Base-by-base conservation (phyloP, 2,113 vertebrate species). In the Speoplatyrhinus poulsoni region DNA sequence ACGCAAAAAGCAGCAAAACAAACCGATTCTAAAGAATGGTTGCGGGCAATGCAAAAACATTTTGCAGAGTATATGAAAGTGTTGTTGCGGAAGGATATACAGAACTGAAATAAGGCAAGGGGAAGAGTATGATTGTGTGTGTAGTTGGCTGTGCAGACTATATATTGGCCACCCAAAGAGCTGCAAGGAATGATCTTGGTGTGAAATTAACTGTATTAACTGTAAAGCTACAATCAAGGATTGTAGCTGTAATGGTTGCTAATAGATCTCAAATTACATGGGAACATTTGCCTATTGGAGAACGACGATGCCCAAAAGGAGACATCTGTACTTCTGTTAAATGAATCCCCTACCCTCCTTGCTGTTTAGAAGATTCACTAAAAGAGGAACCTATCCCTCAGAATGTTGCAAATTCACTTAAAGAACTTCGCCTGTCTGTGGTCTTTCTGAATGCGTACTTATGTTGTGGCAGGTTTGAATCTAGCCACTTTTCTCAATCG, bases 21-120 rank as follows among this genome's bases (percentile, higher is more conserved):
- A 15, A 11, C 50, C 3, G 12, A 26, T 26, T 26, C 26, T 26
- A 26, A 26, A 26, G 26, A 26, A 26, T 26, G 26, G 26, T 26
- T 26, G 26, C 1, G 26, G 26, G 26, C 26, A 26, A 3, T 26
- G 26, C 26, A 26, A 26, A 26, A 53, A 53, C 50, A 53, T 53
- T 12, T 15, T 53, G 12, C 12, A 53, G 56, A 33, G 56, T 59
- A 26, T 59, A 12, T 36, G 26, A 4, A 12, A 1, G 16, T 57
- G 16, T 19, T 52, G 9, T 52, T 52, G 50, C 0, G 36, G 49
- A 65, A 76, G 32, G 49, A 55, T 60, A 55, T 60, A 65, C 67
- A 64, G 11, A 54, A 59, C 49, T 64, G 19, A 41, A 8, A 41
- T 41, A 41, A 41, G 36, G 36, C 36, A 41, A 41, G 36, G 36